Base-by-base conservation (phyloP, 2,888 invertebrate species). In the Myathropa florea region DNA sequence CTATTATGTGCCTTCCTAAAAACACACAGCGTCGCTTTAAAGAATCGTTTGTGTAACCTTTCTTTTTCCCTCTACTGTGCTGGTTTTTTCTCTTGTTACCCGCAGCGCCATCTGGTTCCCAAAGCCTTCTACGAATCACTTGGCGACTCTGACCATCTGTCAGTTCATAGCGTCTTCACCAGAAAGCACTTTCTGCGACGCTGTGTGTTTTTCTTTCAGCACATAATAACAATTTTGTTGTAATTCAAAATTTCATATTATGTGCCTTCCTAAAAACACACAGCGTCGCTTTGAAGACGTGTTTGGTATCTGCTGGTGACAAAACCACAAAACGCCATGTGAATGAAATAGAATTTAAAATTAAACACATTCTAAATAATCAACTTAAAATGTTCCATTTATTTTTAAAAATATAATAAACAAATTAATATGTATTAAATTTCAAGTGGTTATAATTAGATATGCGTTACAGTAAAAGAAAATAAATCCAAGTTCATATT, bases 231-330 rank as follows among this genome's bases (percentile, higher is more conserved):
- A 28, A 28, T 28, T 28, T 28, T 28, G 28, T 28, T 28, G 28
- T 28, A 28, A 28, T 28, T 55, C 10, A 65, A 46, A 46, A 57
- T 68, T 68, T 33, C 14, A 36, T 59, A 70, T 70, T 70, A 70
- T 70, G 36, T 70, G 70, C 33, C 26, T 64, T 4, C n/a, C 33
- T 10, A 53, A 72, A 72, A 73, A 33, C 24, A 64, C 55, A 33
- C 53, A 55, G 71, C 60, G 46, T 71, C 59, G 36, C 26, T 26
- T 33, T 79, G 59, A 53, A 64, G 55, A 79, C 64, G 57, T 71
- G 46, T 79, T 28, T 79, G 71, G 59, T 79, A 72, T 79, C 60
- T 80, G 28, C 79, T 79, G 64, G 72, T 79, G 72, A 79, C 46
- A 65, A 71, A 21, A 39, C 21, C 65, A 79, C 39, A 79, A 79